Evolutionary conservation across 2,113 vertebrate genomes (phyloP).

Genomic region (Otis tarda): DNA sequence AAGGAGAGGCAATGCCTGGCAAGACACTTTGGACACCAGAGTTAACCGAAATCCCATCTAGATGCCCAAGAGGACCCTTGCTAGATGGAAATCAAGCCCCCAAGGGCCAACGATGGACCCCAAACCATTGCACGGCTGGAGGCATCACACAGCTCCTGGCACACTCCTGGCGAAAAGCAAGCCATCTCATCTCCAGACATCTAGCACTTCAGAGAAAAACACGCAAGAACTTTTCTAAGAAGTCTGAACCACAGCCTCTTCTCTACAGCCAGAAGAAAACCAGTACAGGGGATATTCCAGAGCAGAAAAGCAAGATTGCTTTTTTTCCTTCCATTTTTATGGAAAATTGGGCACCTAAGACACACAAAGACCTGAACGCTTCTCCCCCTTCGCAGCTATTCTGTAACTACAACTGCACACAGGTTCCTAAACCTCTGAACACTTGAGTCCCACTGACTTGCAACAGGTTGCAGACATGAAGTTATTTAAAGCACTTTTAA

Average conservation of each 20-base stretch:
- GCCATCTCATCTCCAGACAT: background rate
- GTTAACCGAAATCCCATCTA: background rate
- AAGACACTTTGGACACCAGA: background rate
- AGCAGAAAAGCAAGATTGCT: background rate
- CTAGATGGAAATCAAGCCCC: background rate
- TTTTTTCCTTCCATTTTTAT: background rate
- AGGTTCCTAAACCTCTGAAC: background rate
- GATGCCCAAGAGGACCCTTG: background rate
- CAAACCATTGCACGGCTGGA: background rate
- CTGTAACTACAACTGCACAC: background rate
- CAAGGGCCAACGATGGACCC: background rate
- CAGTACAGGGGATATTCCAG: background rate
- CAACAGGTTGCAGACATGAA: slow-evolving; percentile 2
- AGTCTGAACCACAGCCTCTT: background rate
- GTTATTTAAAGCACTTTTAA: slow-evolving; percentile 59
- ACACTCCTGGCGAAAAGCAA: background rate
- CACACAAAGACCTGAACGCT: background rate
- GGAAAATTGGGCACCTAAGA: background rate
- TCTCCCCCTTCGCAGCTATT: background rate
- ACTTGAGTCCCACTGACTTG: background rate
- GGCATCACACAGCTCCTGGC: background rate
- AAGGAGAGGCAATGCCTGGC: background rate
- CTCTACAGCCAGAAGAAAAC: background rate
- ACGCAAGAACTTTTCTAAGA: background rate
- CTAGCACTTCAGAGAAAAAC: background rate